phyloP scores from a whole-genome alignment of 2,113 vertebrate species.

The Cacatua alba region DNA sequence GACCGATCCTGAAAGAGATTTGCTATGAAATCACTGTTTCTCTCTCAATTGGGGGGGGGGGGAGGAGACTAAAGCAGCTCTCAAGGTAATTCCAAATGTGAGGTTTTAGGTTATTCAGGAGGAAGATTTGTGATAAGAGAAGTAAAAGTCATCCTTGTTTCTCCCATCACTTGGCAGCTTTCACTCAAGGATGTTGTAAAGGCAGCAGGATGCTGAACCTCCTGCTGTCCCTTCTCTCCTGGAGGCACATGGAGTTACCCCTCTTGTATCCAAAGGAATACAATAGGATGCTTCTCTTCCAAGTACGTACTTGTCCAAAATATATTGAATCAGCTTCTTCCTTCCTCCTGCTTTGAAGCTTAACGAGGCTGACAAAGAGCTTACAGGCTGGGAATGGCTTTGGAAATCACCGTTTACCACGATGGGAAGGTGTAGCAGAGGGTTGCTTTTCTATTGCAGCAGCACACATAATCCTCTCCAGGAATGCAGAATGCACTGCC shows the following conservation, averaged over 20 bases:
- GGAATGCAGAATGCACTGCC: not conserved
- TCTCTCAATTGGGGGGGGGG: fast-evolving
- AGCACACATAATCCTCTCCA: not conserved
- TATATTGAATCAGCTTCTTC: not conserved
- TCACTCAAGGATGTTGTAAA: not conserved
- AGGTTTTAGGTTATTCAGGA: not conserved
- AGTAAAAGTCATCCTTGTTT: not conserved
- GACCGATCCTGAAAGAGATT: not conserved
- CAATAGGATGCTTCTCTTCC: not conserved
- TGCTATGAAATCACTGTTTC: not conserved
- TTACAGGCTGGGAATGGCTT: not conserved
- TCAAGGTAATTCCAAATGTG: not conserved
- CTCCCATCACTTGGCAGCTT: not conserved
- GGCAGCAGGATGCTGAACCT: not conserved
- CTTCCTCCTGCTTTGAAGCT: not conserved
- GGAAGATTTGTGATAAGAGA: not conserved
- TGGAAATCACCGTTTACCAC: not conserved
- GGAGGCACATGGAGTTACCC: not conserved
- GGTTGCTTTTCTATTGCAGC: not conserved
- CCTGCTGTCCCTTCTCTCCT: not conserved
- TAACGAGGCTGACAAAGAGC: not conserved
- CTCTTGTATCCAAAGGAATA: not conserved
- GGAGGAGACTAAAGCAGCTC: not conserved
- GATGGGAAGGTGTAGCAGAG: not conserved
- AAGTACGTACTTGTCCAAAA: not conserved